These are phyloP conservation scores for Nothobranchius furzeri DNA, from an alignment of 2,113 vertebrate species.

Conservation along the genomic window DNA sequence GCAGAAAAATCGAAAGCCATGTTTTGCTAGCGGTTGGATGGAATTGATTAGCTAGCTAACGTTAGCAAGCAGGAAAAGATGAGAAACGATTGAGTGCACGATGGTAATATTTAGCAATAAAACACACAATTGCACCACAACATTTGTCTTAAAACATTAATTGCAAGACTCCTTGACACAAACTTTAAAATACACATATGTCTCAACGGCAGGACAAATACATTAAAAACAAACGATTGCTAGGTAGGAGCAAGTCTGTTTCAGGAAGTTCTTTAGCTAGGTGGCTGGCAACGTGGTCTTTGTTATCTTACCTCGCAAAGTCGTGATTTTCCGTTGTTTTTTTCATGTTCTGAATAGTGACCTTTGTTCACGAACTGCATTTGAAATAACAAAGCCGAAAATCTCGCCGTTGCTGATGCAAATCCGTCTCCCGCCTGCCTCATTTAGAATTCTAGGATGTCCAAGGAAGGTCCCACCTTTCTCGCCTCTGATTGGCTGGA, in stretches of 20 bases:
- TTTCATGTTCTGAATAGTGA: slow-evolving; percentile 26
- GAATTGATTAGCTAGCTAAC: background rate
- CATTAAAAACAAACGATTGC: background rate
- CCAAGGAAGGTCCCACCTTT: no score
- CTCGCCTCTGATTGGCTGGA: no score
- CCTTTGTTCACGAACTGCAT: background rate
- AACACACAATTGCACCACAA: no score
- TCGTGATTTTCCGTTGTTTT: slow-evolving; percentile 38
- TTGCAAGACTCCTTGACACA: background rate
- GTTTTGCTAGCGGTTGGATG: background rate
- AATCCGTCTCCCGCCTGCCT: slow-evolving; percentile 39
- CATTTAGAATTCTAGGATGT: no score
- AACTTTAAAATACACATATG: background rate
- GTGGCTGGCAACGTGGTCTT: background rate
- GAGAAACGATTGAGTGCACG: background rate
- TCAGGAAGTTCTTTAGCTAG: slow-evolving; percentile 56
- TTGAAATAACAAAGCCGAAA: no score
- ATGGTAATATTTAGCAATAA: background rate
- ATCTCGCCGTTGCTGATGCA: background rate
- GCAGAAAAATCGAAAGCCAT: background rate
- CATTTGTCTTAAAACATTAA: background rate
- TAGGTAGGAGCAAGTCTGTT: slow-evolving; percentile 9
- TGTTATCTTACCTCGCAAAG: slow-evolving; percentile 38
- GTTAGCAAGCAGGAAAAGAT: background rate
- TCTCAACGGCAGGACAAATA: background rate